Percentiles rank a stretch among this genome's conserved stretches.
These are phyloP conservation scores for Ammospiza caudacuta DNA, from an alignment of 2,113 vertebrate genomes.

Conservation along the genomic window DNA sequence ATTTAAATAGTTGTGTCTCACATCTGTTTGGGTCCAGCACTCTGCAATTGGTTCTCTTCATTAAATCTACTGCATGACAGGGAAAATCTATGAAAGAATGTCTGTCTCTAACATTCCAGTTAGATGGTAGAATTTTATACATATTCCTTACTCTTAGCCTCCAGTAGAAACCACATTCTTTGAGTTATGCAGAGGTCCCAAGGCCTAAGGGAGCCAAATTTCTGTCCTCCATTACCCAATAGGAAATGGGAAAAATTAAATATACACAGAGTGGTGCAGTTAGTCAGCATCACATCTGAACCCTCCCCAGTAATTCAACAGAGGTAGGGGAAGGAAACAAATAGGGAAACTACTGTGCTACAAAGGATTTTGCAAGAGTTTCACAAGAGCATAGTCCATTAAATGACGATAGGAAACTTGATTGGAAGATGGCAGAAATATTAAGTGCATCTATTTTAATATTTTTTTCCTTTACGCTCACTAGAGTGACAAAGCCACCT, in stretches of 20 bases:
- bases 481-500: background rate
- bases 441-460: background rate
- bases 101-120: background rate
- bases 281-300: background rate
- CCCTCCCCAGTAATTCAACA: background rate
- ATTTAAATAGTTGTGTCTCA: background rate
- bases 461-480: background rate
- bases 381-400: background rate
- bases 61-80: constrained; percentile 20
- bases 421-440: background rate
- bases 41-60: background rate
- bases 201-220: constrained; percentile 17
- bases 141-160: background rate
- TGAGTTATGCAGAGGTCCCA: constrained; percentile 37
- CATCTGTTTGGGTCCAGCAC: background rate
- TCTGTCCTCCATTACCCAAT: constrained; percentile 40
- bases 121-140: background rate
- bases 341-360: background rate
- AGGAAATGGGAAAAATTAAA: constrained; percentile 41
- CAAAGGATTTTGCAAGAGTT: background rate
- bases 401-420: background rate
- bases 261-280: background rate
- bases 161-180: constrained; percentile 56
- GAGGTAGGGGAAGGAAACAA: background rate
- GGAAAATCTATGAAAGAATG: constrained; percentile 18